phyloP scores from a whole-genome alignment of 1,140 invertebrate species.

The Drosophila tropicalis region DNA sequence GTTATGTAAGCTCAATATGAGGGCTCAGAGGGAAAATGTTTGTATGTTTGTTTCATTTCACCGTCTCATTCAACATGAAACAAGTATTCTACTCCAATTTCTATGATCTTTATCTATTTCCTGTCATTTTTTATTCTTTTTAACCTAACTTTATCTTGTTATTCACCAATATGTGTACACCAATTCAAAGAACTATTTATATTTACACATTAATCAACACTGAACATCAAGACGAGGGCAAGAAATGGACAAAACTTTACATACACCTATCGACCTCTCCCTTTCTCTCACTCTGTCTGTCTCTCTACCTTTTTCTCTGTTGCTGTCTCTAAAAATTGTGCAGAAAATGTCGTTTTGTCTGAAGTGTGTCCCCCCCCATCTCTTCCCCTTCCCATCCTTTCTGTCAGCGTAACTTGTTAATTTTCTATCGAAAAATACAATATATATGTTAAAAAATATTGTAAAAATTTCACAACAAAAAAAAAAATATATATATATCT shows the following conservation, averaged over 20 bases:
- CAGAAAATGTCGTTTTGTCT: neutral
- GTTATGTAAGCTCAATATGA: neutral
- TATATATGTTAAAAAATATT: neutral
- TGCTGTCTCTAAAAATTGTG: neutral
- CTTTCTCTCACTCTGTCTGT: neutral
- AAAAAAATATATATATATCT: neutral
- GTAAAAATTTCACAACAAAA: neutral
- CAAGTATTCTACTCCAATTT: neutral
- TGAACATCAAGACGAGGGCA: neutral
- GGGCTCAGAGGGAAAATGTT: neutral
- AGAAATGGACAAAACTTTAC: neutral
- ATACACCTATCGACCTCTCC: neutral
- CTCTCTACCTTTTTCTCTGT: neutral
- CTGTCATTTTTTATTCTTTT: neutral
- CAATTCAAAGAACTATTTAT: neutral
- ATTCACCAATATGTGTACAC: neutral
- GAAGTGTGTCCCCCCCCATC: neutral
- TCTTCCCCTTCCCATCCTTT: neutral
- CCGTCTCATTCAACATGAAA: neutral
- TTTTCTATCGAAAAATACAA: neutral
- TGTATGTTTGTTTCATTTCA: conserved; percentile 3
- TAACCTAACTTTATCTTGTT: neutral
- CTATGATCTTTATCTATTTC: neutral
- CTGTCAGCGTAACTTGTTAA: neutral
- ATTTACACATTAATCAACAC: neutral